A percentile compares a stretch with the other conserved stretches of the same genome.
Conservation (phyloP, 53 echinoderm and acorn worm species). For the Paelopatides confundens region DNA sequence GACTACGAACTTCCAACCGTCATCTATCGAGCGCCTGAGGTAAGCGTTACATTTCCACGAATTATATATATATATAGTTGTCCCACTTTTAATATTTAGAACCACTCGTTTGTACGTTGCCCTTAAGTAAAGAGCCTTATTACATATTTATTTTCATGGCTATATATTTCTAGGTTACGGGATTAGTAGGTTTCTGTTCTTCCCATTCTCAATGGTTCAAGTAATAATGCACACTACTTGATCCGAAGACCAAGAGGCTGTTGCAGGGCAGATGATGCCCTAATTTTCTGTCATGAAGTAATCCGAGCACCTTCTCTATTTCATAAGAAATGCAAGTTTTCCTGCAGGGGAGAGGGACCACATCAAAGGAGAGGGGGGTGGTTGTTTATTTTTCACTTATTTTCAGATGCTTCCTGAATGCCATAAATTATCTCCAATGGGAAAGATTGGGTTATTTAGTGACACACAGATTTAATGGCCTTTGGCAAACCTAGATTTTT, state of each 20-base stretch:
- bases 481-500: background rate
- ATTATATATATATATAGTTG: conserved; percentile 1
- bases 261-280: background rate
- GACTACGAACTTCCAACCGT: conserved; percentile 94
- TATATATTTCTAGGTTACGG: background rate
- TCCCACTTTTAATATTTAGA: background rate
- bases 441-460: background rate
- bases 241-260: background rate
- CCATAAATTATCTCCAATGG: background rate
- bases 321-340: background rate
- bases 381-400: background rate
- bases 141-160: background rate
- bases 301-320: background rate
- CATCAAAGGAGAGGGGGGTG: too few relatives aligned
- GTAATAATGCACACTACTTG: background rate
- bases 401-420: background rate
- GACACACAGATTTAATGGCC: background rate
- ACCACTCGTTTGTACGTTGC: background rate
- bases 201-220: background rate
- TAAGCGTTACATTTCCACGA: conserved; percentile 57
- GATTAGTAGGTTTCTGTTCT: background rate
- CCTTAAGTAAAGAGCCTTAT: background rate
- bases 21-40: conserved; percentile 95
- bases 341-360: background rate
- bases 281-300: background rate